Evolutionary conservation across 2,888 invertebrate species (phyloP).

Genomic region (Leucophenga maculata): DNA sequence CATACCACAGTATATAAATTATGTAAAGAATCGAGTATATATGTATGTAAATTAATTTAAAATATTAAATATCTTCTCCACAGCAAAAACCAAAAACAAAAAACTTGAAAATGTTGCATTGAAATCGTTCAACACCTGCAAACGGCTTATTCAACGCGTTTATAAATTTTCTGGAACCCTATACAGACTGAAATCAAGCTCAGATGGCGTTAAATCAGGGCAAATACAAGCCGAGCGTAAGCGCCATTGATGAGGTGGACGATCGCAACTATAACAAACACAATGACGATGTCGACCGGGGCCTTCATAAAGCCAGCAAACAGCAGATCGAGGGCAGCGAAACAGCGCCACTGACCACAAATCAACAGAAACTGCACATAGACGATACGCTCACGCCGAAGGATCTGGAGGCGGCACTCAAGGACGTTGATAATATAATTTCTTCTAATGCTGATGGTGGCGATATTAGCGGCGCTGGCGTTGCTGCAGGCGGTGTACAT

Average conservation of each 20-base stretch:
- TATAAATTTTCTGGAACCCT: too few species aligned
- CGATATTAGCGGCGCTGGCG: conserved; percentile 39
- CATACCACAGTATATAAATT: too few species aligned
- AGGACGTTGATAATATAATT: conserved; percentile 31
- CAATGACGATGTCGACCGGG: conserved; percentile 48
- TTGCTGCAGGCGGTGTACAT: conserved; percentile 42
- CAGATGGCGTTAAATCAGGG: conserved; percentile 62
- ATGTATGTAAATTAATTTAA: not conserved
- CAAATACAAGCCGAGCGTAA: conserved; percentile 66
- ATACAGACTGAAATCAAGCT: not conserved
- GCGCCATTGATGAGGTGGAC: conserved; percentile 67
- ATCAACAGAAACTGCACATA: conserved; percentile 66
- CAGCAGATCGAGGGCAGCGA: conserved; percentile 69
- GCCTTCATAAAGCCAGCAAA: conserved; percentile 31
- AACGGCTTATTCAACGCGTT: too few species aligned
- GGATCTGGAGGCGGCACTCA: conserved; percentile 58
- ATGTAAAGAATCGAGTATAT: too few species aligned
- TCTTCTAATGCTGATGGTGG: conserved; percentile 25
- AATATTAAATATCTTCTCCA: not conserved
- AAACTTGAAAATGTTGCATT: not conserved
- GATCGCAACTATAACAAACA: conserved; percentile 61
- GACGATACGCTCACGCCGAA: conserved; percentile 60
- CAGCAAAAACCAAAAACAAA: not conserved
- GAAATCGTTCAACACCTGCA: too few species aligned
- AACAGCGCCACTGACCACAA: conserved; percentile 67